Evolutionary conservation across 2,797 vertebrate genomes (phyloP).

Genomic region (Sphaeramia orbicularis): DNA sequence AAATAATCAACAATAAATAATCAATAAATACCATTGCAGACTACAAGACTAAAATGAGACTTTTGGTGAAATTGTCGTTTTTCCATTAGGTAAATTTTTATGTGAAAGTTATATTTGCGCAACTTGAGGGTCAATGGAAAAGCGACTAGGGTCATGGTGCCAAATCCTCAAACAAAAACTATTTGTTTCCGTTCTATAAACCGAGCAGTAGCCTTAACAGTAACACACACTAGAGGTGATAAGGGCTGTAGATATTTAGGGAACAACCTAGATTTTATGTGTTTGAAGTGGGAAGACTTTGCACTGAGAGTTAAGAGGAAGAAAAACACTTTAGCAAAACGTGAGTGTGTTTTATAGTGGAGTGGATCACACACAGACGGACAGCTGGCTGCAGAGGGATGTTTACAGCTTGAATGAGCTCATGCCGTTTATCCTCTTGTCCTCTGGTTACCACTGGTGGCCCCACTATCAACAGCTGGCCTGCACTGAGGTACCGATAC

Average conservation of each 20-base stretch:
- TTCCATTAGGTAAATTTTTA: no score
- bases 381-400: slow-evolving; percentile 59
- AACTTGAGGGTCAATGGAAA: no score
- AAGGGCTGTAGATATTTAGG: slow-evolving; percentile 4
- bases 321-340: not conserved
- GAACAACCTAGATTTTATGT: slow-evolving; percentile 12
- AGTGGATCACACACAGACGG: slow-evolving; percentile 37
- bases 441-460: slow-evolving; percentile 33
- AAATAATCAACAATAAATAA: no score
- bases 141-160: slow-evolving; percentile 20
- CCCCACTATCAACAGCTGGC: slow-evolving; percentile 24
- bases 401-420: slow-evolving; percentile 53
- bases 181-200: slow-evolving; percentile 30
- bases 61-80: no score
- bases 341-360: slow-evolving; percentile 3
- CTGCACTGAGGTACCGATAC: slow-evolving; percentile 12
- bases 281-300: slow-evolving; percentile 1
- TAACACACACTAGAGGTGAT: slow-evolving; percentile 17
- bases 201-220: not conserved
- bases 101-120: no score
- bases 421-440: slow-evolving; percentile 40
- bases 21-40: no score
- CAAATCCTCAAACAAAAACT: slow-evolving; percentile 27
- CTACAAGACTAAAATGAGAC: no score
- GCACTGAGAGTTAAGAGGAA: slow-evolving; percentile 3